Conservation (phyloP, 2,888 invertebrate genomes). For the Conistra vaccinii region DNA sequence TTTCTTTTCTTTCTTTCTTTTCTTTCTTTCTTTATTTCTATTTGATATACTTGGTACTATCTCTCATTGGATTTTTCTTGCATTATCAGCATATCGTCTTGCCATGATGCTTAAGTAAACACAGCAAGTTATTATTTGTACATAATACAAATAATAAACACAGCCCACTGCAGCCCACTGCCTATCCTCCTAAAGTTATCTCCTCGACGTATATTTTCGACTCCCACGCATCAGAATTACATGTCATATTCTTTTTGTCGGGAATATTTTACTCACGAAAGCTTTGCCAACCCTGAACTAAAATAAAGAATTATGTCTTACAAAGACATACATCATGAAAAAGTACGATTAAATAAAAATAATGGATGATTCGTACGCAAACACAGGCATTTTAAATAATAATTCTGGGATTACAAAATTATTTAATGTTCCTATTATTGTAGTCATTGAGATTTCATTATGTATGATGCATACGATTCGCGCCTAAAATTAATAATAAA, state of each 20-base stretch:
- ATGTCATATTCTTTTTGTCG: neutral
- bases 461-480: neutral
- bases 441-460: slow-evolving; percentile 21
- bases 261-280: neutral
- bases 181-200: neutral
- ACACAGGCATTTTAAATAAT: slow-evolving; percentile 7
- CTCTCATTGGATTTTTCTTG: no score
- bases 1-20: no score
- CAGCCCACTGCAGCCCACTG: neutral
- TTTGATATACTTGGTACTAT: no score
- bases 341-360: slow-evolving; percentile 34
- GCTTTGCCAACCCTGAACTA: slow-evolving; percentile 18
- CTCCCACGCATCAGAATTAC: neutral
- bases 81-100: no score
- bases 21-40: no score
- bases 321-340: slow-evolving; percentile 20
- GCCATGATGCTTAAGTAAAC: neutral
- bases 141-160: no score
- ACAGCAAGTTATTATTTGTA: neutral
- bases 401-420: slow-evolving; percentile 22
- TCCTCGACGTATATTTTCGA: slow-evolving; percentile 1
- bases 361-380: slow-evolving; percentile 13
- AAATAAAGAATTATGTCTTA: slow-evolving; percentile 12
- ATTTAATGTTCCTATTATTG: slow-evolving; percentile 24
- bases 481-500: slow-evolving; percentile 15